Conservation (phyloP, 2,888 invertebrate genomes). For the Atethmia centrago region DNA sequence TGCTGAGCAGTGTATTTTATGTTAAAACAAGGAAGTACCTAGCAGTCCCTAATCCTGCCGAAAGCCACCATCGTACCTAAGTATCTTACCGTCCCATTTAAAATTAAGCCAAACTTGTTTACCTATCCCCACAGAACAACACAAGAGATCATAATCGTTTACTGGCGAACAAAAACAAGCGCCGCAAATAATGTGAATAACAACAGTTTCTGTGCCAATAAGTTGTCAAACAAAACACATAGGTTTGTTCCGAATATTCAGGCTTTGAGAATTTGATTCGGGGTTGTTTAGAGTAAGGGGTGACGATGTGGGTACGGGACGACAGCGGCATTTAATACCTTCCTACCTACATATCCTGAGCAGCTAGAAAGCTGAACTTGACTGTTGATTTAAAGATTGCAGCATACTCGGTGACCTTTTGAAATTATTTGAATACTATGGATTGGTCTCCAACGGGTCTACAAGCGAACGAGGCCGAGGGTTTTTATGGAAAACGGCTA, state of each 20-base stretch:
- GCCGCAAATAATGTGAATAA: conserved; percentile 72
- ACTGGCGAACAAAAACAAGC: conserved; percentile 62
- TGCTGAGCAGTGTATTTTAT: too few species aligned
- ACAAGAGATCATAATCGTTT: conserved; percentile 61
- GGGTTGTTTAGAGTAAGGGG: conserved; percentile 49
- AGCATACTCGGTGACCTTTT: not conserved
- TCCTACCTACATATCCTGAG: not conserved
- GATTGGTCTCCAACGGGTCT: not conserved
- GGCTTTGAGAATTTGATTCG: conserved; percentile 61
- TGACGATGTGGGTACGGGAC: conserved; percentile 61
- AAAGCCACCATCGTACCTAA: not conserved
- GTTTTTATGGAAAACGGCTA: not conserved
- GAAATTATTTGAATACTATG: not conserved
- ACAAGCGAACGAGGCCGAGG: not conserved
- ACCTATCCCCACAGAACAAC: conserved; percentile 47
- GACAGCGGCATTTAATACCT: conserved; percentile 5
- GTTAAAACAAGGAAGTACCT: too few species aligned
- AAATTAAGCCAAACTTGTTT: conserved; percentile 64
- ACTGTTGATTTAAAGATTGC: not conserved
- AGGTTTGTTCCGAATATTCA: conserved; percentile 77
- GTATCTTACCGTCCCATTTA: conserved; percentile 37
- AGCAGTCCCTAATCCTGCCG: not conserved
- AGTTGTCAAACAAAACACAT: conserved; percentile 84
- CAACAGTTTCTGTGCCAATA: conserved; percentile 76
- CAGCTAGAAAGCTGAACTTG: not conserved